phyloP scores from a whole-genome alignment of 2,888 invertebrate species.

The Dicyrtoma fusca region DNA sequence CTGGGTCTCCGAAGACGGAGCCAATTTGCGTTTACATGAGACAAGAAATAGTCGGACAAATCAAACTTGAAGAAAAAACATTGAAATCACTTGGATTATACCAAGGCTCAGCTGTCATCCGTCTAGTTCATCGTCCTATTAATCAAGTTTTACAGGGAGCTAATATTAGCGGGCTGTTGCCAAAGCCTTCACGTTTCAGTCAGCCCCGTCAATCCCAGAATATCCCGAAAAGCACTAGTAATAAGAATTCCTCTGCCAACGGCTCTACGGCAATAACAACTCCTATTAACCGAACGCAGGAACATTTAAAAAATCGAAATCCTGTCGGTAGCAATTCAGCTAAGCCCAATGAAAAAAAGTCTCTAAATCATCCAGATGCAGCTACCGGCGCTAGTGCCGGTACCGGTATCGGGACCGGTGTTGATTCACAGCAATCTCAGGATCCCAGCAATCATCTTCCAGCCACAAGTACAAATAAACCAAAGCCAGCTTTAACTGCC shows the following conservation, averaged over 20 bases:
- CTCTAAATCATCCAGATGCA: background rate
- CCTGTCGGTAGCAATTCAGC: background rate
- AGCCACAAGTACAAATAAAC: no score
- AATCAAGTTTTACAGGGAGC: slow-evolving; percentile 42
- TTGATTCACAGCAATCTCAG: no score
- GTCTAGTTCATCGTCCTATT: slow-evolving; percentile 34
- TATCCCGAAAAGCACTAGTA: background rate
- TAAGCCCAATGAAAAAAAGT: background rate
- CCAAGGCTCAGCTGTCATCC: slow-evolving; percentile 68
- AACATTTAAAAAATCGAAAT: no score
- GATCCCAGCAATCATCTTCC: no score
- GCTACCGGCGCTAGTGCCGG: background rate
- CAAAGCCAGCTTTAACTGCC: no score
- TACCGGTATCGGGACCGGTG: no score
- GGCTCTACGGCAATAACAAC: background rate
- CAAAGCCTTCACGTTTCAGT: slow-evolving; percentile 9
- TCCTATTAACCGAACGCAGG: no score
- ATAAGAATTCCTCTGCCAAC: background rate
- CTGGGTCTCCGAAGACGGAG: slow-evolving; percentile 58
- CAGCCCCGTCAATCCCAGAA: background rate
- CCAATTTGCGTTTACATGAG: slow-evolving; percentile 79
- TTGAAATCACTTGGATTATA: slow-evolving; percentile 78
- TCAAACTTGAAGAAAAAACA: slow-evolving; percentile 69
- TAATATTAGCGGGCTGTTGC: slow-evolving; percentile 41
- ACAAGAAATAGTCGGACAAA: slow-evolving; percentile 74